A percentile compares a stretch with the other conserved stretches of the same genome.
These are phyloP conservation scores for Conus betulinus DNA, from an alignment of 1,140 invertebrate genomes.

Conservation along the genomic window DNA sequence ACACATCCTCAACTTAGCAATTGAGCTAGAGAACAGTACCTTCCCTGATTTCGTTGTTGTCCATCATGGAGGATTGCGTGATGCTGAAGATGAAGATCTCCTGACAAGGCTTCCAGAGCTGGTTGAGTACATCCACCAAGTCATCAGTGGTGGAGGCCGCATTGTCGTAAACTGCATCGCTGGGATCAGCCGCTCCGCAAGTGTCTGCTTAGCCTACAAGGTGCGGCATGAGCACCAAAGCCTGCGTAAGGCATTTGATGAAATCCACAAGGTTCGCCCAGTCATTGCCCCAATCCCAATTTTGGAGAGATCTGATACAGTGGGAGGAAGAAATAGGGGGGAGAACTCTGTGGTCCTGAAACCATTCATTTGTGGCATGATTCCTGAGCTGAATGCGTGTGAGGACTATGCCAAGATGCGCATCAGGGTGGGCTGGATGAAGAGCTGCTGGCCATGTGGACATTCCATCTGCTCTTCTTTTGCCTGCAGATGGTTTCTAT, in stretches of 20 bases:
- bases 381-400: constrained; percentile 54
- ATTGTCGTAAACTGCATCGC: constrained; percentile 92
- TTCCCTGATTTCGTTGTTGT: constrained; percentile 55
- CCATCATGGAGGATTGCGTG: constrained; percentile 79
- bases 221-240: constrained; percentile 87
- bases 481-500: background rate
- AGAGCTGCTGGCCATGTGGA: constrained; percentile 37
- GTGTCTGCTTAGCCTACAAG: constrained; percentile 89
- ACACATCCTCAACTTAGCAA: constrained; percentile 87
- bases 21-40: constrained; percentile 82
- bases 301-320: constrained; percentile 87
- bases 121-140: constrained; percentile 55
- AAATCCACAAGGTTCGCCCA: constrained; percentile 82
- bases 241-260: constrained; percentile 85
- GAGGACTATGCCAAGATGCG: constrained; percentile 40
- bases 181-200: constrained; percentile 89
- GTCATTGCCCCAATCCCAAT: constrained; percentile 89
- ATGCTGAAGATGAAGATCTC: constrained; percentile 82
- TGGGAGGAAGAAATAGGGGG: constrained; percentile 82
- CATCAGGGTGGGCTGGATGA: constrained; percentile 49
- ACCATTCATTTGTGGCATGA: constrained; percentile 55
- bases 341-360: constrained; percentile 62
- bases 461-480: constrained; percentile 42
- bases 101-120: constrained; percentile 82
- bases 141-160: constrained; percentile 77